Percentiles rank a stretch among this genome's conserved stretches.
These are phyloP conservation scores for Meteorus colon DNA, from an alignment of 2,888 invertebrate genomes.

Conservation along the genomic window DNA sequence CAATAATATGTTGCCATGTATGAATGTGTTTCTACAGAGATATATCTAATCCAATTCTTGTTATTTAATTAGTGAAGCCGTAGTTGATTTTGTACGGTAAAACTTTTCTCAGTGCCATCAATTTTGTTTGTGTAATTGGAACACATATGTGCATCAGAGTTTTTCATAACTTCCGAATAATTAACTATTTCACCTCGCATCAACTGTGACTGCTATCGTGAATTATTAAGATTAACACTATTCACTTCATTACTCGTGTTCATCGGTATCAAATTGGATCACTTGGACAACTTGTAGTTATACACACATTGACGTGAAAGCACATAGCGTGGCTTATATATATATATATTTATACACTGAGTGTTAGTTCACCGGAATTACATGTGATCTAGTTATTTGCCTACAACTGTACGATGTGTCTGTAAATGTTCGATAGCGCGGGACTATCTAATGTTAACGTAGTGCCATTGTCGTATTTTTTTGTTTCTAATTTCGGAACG, in stretches of 20 bases:
- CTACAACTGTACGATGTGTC: background rate
- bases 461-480: background rate
- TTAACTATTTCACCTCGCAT: too few species aligned
- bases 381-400: background rate
- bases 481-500: background rate
- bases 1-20: background rate
- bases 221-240: background rate
- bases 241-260: background rate
- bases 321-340: background rate
- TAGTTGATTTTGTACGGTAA: slow-evolving; percentile 48
- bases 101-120: slow-evolving; percentile 40
- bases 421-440: background rate
- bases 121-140: too few species aligned
- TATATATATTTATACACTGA: background rate
- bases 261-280: background rate
- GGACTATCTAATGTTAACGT: background rate
- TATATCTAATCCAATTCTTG: slow-evolving; percentile 66
- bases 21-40: background rate
- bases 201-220: too few species aligned
- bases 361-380: background rate
- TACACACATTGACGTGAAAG: background rate
- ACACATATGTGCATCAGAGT: too few species aligned
- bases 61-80: slow-evolving; percentile 70
- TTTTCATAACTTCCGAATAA: too few species aligned
- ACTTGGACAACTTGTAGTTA: background rate